Conservation (phyloP, 2,113 vertebrate genomes). For the Atherinomorus stipes region DNA sequence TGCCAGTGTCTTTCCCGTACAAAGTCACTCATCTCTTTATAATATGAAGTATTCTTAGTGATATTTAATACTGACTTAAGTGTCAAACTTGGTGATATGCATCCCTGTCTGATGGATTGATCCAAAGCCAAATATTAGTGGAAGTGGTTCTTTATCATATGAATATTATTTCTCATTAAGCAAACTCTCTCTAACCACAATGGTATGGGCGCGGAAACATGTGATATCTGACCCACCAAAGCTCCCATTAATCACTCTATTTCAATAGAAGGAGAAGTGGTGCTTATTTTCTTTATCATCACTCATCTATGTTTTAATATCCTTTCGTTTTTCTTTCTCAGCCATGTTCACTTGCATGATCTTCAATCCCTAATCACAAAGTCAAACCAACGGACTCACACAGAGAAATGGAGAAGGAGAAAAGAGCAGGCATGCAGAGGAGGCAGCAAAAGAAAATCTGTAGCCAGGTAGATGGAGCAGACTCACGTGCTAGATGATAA, state of each 20-base stretch:
- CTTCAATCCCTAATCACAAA: constrained; percentile 31
- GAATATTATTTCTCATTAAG: not conserved
- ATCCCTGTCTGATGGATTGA: not conserved
- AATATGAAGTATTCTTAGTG: constrained; percentile 34
- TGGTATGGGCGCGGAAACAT: too few relatives aligned
- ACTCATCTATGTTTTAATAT: not conserved
- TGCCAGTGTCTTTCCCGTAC: constrained; percentile 45
- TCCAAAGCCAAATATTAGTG: not conserved
- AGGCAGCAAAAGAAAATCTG: not conserved
- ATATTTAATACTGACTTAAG: constrained; percentile 18
- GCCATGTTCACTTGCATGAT: constrained; percentile 6
- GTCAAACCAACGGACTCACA: constrained; percentile 10
- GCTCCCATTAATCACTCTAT: too few relatives aligned
- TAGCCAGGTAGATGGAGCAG: constrained; percentile 1
- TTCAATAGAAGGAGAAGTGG: not conserved
- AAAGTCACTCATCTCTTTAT: constrained; percentile 47
- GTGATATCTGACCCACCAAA: too few relatives aligned
- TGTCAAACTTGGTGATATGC: constrained; percentile 20
- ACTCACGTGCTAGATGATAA: not conserved
- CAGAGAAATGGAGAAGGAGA: not conserved
- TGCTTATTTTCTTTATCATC: not conserved
- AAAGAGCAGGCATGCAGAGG: not conserved
- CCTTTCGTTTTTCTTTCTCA: not conserved
- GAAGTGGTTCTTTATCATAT: not conserved
- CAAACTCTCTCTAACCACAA: not conserved